These are phyloP conservation scores for Anthopleura sola DNA, from an alignment of 64 coral and sea anemone genomes.

Conservation along the genomic window DNA sequence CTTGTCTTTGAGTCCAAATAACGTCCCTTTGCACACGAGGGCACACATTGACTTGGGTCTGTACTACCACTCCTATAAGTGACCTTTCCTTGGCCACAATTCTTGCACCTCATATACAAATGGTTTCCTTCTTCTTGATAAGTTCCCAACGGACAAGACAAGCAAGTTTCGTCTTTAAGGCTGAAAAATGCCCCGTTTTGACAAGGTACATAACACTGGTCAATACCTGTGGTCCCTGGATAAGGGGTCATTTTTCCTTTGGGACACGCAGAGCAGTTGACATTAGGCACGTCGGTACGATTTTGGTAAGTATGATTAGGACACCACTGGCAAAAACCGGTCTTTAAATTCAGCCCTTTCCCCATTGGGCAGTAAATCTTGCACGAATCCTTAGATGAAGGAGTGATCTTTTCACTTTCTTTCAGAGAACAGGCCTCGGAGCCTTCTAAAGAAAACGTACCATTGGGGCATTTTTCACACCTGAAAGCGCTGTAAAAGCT, in stretches of 20 bases:
- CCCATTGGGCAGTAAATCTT: neutral
- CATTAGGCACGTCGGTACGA: neutral
- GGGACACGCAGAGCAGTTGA: constrained; percentile 8
- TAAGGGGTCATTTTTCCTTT: constrained; percentile 18
- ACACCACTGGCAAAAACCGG: constrained; percentile 24
- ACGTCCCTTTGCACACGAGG: neutral
- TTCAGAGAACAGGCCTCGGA: neutral
- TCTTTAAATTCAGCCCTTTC: neutral
- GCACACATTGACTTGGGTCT: neutral
- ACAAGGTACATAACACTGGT: constrained; percentile 9
- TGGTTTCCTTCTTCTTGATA: neutral
- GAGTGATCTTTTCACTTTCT: neutral
- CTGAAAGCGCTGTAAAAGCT: neutral
- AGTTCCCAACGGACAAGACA: neutral
- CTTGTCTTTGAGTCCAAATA: neutral
- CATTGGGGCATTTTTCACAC: constrained; percentile 28
- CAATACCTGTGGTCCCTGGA: neutral
- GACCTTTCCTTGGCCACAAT: neutral
- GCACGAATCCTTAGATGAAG: neutral
- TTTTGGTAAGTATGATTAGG: constrained; percentile 5
- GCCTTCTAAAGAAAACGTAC: neutral
- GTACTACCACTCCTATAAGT: neutral
- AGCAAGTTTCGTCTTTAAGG: neutral
- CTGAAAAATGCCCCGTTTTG: constrained; percentile 14
- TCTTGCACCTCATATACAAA: neutral